Percentiles rank a stretch among this genome's conserved stretches.
Conservation (phyloP, 2,113 vertebrate species). For the Mungos mungo region DNA sequence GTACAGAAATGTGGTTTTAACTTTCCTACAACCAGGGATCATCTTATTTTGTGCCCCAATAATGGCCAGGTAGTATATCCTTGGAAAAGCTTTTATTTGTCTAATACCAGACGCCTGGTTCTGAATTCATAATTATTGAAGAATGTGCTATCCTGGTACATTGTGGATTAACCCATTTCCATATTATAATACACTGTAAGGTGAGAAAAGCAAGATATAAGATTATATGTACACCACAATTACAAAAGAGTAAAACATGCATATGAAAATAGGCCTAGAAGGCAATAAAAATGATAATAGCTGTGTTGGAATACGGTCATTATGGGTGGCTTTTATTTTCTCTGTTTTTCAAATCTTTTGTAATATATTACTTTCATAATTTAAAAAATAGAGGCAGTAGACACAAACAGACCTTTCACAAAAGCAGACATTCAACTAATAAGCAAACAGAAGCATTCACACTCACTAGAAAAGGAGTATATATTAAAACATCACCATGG, state of each 20-base stretch:
- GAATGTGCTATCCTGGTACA: not conserved
- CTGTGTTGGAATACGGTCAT: not conserved
- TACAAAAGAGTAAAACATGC: slow-evolving; percentile 33
- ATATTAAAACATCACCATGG: not conserved
- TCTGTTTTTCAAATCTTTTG: slow-evolving; percentile 21
- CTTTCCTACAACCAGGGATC: not conserved
- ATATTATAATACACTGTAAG: not conserved
- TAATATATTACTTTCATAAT: slow-evolving; percentile 39
- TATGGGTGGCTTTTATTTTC: slow-evolving; percentile 25
- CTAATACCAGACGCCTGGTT: not conserved
- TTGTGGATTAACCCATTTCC: slow-evolving; percentile 4
- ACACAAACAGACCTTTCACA: slow-evolving; percentile 24
- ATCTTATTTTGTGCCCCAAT: not conserved
- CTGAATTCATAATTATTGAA: slow-evolving; percentile 51
- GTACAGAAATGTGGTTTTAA: slow-evolving; percentile 44
- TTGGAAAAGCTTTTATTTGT: slow-evolving; percentile 35
- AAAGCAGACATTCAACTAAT: not conserved
- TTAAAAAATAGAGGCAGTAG: not conserved
- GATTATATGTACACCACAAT: not conserved
- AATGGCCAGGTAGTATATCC: slow-evolving; percentile 10
- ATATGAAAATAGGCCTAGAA: slow-evolving; percentile 34
- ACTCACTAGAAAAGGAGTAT: not conserved
- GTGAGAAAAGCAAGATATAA: slow-evolving; percentile 1
- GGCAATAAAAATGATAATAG: slow-evolving; percentile 33
- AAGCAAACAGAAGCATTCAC: not conserved